Percentiles rank a stretch among this genome's conserved stretches.
Conservation (phyloP, 2,113 vertebrate species). For the Carettochelys insculpta region DNA sequence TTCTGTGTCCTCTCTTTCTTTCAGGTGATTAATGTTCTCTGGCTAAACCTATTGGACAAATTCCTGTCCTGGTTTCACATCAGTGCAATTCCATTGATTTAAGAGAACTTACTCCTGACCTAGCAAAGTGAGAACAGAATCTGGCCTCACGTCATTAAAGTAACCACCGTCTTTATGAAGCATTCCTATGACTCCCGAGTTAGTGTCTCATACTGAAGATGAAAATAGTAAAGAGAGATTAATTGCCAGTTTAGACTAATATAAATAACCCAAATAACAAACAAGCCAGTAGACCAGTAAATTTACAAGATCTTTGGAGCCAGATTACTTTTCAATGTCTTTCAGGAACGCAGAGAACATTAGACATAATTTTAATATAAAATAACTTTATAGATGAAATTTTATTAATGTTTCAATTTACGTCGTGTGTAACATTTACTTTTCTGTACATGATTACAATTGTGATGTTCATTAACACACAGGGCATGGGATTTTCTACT, state of each 20-base stretch:
- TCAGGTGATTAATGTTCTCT: slow-evolving; percentile 54
- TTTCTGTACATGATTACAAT: neutral
- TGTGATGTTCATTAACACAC: neutral
- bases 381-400: neutral
- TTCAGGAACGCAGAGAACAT: neutral
- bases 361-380: neutral
- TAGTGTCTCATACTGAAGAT: neutral
- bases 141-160: neutral
- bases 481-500: neutral
- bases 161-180: neutral
- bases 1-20: neutral
- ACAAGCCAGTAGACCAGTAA: neutral
- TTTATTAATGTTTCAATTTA: neutral
- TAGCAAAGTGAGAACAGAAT: neutral
- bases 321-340: neutral
- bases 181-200: neutral
- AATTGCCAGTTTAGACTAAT: neutral
- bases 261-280: neutral
- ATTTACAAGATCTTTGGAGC: neutral
- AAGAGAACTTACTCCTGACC: neutral
- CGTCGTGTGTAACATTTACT: neutral
- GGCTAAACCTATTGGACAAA: slow-evolving; percentile 35
- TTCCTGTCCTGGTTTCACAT: neutral
- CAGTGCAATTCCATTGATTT: neutral
- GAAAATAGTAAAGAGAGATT: neutral